A percentile compares a stretch with the other conserved stretches of the same genome.
Conservation (phyloP, 2,888 invertebrate species). For the Phyllotreta cruciferae region DNA sequence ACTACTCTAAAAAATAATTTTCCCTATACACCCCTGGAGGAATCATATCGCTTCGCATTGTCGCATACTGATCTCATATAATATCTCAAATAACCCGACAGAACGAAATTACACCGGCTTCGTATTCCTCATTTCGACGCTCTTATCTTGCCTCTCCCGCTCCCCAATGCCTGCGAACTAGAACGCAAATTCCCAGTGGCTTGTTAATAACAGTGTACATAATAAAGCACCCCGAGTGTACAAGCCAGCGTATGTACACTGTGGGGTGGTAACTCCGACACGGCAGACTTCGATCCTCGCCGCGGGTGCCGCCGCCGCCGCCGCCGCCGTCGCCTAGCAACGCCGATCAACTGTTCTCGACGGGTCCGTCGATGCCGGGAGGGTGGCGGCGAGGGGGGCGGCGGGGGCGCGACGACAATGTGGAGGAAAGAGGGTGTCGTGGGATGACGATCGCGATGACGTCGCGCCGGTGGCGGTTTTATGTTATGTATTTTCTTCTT, state of each 20-base stretch:
- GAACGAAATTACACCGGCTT: too few relatives aligned
- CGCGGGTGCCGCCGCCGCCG: slow-evolving; percentile 54
- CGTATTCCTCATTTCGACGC: slow-evolving; percentile 12
- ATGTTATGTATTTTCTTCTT: too few relatives aligned
- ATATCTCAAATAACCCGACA: too few relatives aligned
- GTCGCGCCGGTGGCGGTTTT: too few relatives aligned
- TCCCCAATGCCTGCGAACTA: not conserved
- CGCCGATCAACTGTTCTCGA: slow-evolving; percentile 41
- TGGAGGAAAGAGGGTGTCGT: too few relatives aligned
- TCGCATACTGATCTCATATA: too few relatives aligned
- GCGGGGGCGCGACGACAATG: not conserved
- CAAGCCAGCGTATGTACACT: slow-evolving; percentile 61
- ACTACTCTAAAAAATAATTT: too few relatives aligned
- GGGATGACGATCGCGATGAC: too few relatives aligned
- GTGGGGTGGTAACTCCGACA: slow-evolving; percentile 61
- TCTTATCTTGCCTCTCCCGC: slow-evolving; percentile 4
- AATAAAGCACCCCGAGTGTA: slow-evolving; percentile 54
- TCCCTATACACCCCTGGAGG: too few relatives aligned
- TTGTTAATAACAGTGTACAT: slow-evolving; percentile 49
- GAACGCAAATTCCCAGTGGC: slow-evolving; percentile 33
- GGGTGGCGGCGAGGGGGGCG: not conserved
- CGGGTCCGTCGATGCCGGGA: slow-evolving; percentile 18
- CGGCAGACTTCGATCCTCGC: slow-evolving; percentile 60
- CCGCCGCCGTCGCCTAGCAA: slow-evolving; percentile 52
- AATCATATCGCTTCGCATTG: too few relatives aligned